phyloP scores from a whole-genome alignment of 2,797 vertebrate species.

The Ctenopoma multispine region DNA sequence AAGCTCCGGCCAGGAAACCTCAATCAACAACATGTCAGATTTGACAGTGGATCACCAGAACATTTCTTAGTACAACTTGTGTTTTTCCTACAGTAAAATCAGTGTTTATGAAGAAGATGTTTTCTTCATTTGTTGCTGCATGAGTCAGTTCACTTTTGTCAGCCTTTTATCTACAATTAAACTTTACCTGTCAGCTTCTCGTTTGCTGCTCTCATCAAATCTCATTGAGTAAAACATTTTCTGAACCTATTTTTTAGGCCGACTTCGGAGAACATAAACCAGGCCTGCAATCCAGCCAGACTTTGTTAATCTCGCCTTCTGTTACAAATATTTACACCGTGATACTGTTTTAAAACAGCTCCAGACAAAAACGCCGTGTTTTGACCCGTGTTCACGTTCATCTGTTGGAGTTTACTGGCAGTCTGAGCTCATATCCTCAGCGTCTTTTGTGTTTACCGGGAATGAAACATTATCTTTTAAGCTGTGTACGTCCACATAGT shows the following conservation, averaged over 20 bases:
- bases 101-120: no score
- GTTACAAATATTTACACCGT: conserved; percentile 40
- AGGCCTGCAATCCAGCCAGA: background rate
- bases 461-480: background rate
- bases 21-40: background rate
- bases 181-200: background rate
- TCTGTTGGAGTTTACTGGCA: conserved; percentile 20
- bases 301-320: background rate
- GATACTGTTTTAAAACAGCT: conserved; percentile 24
- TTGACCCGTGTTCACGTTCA: conserved; percentile 13
- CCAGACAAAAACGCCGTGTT: conserved; percentile 33
- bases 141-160: background rate
- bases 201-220: background rate
- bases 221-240: no score
- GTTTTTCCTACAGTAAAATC: no score
- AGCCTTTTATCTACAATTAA: background rate
- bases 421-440: conserved; percentile 20
- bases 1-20: background rate
- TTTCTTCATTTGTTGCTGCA: background rate
- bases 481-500: background rate
- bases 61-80: background rate
- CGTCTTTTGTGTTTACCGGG: conserved; percentile 9
- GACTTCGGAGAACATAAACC: background rate
- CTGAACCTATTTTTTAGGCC: no score
- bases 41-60: background rate